Evolutionary conservation across 2,113 vertebrate species (phyloP).

Genomic region (Phylloscopus trochilus): DNA sequence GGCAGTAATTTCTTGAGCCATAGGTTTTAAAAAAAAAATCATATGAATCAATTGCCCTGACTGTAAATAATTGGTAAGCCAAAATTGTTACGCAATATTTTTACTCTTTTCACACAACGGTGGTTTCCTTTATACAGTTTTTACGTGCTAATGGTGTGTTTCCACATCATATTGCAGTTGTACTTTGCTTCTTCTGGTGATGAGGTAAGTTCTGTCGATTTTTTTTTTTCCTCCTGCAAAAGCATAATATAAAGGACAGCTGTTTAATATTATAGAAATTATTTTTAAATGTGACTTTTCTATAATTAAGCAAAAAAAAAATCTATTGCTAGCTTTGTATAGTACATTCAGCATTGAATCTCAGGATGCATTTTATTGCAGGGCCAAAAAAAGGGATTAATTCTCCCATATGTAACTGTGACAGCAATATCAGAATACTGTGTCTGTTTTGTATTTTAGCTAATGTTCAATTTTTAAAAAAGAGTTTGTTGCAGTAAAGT

Average conservation of each 20-base stretch:
- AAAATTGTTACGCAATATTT: slow-evolving; percentile 39
- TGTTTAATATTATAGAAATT: slow-evolving; percentile 62
- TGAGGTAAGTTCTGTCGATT: slow-evolving; percentile 48
- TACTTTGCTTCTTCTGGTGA: slow-evolving; percentile 51
- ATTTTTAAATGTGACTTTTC: slow-evolving; percentile 70
- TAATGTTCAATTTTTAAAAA: not conserved
- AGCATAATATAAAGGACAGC: slow-evolving; percentile 70
- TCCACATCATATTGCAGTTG: slow-evolving; percentile 30
- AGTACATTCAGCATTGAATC: slow-evolving; percentile 72
- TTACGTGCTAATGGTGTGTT: slow-evolving; percentile 38
- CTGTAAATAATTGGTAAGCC: slow-evolving; percentile 62
- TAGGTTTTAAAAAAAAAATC: not conserved
- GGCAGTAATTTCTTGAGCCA: slow-evolving; percentile 70
- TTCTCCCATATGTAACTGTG: slow-evolving; percentile 61
- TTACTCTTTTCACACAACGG: slow-evolving; percentile 2
- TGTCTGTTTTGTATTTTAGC: slow-evolving; percentile 35
- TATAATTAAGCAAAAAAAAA: slow-evolving; percentile 42
- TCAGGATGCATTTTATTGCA: slow-evolving; percentile 76
- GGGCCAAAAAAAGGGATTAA: slow-evolving; percentile 73
- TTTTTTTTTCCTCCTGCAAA: not conserved
- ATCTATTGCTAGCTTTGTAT: slow-evolving; percentile 66
- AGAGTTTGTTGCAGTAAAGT: not conserved
- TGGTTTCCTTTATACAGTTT: slow-evolving; percentile 46
- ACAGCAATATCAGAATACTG: slow-evolving; percentile 43
- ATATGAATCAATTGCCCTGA: slow-evolving; percentile 36